Conservation (phyloP, 2,113 vertebrate genomes). For the Vidua macroura region DNA sequence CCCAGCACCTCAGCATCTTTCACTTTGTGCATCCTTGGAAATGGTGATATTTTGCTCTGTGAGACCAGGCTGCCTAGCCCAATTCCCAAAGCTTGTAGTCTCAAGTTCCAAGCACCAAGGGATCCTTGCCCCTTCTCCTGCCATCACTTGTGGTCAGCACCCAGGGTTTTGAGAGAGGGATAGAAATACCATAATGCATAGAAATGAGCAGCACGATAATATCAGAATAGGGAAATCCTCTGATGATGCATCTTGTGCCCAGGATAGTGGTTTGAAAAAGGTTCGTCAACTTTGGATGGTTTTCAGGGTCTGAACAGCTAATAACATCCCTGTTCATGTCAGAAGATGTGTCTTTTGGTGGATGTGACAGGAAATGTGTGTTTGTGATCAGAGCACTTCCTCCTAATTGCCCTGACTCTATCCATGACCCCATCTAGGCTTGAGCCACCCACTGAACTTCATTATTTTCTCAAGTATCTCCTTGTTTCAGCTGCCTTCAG, state of each 20-base stretch:
- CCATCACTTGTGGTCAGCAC: background rate
- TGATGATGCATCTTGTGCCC: background rate
- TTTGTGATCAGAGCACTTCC: slow-evolving; percentile 30
- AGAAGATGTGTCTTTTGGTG: slow-evolving; percentile 1
- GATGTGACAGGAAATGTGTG: background rate
- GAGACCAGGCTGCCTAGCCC: background rate
- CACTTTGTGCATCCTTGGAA: background rate
- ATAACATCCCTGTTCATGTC: background rate
- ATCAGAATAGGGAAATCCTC: slow-evolving; percentile 15
- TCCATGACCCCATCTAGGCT: background rate
- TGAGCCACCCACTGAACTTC: fast-evolving
- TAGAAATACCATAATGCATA: background rate
- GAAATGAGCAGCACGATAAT: background rate
- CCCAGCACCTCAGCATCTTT: background rate
- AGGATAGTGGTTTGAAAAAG: slow-evolving; percentile 33
- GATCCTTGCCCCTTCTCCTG: background rate
- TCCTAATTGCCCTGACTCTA: background rate
- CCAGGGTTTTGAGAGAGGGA: background rate
- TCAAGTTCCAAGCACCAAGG: background rate
- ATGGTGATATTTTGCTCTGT: background rate
- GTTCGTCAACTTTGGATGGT: background rate
- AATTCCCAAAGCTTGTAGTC: background rate
- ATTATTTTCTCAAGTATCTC: background rate
- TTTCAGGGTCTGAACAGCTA: slow-evolving; percentile 16
- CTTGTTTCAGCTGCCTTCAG: background rate